phyloP scores from a whole-genome alignment of 2,888 invertebrate species.

The Habrosyne pyritoides region DNA sequence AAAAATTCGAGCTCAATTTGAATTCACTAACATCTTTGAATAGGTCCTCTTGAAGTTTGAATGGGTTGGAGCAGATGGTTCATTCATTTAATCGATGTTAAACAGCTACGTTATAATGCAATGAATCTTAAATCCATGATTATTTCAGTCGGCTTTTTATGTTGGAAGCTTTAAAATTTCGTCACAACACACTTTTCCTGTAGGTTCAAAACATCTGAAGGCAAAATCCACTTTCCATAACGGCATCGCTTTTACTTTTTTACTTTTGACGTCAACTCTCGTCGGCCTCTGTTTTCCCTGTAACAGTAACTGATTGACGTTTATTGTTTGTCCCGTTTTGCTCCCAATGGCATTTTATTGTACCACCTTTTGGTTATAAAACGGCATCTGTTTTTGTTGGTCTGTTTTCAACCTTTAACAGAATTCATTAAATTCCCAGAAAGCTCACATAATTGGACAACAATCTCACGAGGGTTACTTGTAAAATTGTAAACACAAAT shows the following conservation, averaged over 20 bases:
- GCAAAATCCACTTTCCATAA: constrained; percentile 16
- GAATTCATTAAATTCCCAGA: not conserved
- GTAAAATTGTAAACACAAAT: no score
- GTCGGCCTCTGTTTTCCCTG: constrained; percentile 8
- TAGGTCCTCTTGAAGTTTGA: not conserved
- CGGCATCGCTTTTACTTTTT: constrained; percentile 10
- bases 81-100: not conserved
- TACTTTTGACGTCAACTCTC: constrained; percentile 16
- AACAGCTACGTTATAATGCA: not conserved
- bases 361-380: not conserved
- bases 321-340: constrained; percentile 34
- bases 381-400: not conserved
- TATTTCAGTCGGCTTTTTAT: not conserved
- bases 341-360: constrained; percentile 26
- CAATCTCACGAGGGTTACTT: no score
- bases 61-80: constrained; percentile 1
- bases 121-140: not conserved
- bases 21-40: constrained; percentile 4
- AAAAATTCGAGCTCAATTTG: constrained; percentile 2
- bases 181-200: constrained; percentile 5
- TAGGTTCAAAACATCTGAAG: not conserved
- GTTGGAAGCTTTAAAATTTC: constrained; percentile 5
- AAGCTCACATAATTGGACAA: not conserved
- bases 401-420: not conserved
- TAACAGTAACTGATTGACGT: constrained; percentile 26